phyloP scores from a whole-genome alignment of 2,797 vertebrate species.

The Pangasius krempfi region DNA sequence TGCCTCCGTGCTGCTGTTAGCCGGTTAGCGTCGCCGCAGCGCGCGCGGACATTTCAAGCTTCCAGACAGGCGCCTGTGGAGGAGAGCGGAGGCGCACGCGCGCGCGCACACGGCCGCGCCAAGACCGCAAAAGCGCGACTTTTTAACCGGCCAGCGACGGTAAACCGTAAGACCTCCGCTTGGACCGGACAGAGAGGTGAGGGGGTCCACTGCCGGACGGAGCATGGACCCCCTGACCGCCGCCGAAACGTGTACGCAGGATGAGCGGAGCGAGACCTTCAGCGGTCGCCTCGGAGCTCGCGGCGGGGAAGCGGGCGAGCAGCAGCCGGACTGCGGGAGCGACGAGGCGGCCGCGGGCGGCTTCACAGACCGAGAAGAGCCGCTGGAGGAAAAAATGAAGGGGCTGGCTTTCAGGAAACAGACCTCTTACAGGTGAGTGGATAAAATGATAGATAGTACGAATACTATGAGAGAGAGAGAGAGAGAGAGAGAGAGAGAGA shows the following conservation, averaged over 20 bases:
- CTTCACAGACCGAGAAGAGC: conserved; percentile 82
- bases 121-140: background rate
- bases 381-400: conserved; percentile 89
- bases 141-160: background rate
- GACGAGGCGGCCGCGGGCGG: conserved; percentile 72
- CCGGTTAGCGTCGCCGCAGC: conserved; percentile 48
- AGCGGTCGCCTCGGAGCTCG: conserved; percentile 73
- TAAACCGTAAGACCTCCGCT: conserved; percentile 41
- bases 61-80: background rate
- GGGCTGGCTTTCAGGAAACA: conserved; percentile 95
- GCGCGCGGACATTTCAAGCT: conserved; percentile 22
- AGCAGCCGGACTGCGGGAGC: conserved; percentile 58
- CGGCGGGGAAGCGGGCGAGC: conserved; percentile 72
- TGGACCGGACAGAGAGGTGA: conserved; percentile 34
- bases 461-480: background rate
- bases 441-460: background rate
- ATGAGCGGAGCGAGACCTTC: conserved; percentile 60
- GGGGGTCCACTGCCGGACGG: conserved; percentile 64
- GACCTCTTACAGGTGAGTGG: conserved; percentile 92
- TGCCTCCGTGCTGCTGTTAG: conserved; percentile 41
- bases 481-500: background rate
- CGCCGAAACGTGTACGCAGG: conserved; percentile 53
- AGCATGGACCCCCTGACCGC: conserved; percentile 78
- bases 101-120: background rate
- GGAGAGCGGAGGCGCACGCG: background rate